A percentile compares a stretch with the other conserved stretches of the same genome.
phyloP scores from a whole-genome alignment of 2,113 vertebrate genomes.

The Sorex fumeus region DNA sequence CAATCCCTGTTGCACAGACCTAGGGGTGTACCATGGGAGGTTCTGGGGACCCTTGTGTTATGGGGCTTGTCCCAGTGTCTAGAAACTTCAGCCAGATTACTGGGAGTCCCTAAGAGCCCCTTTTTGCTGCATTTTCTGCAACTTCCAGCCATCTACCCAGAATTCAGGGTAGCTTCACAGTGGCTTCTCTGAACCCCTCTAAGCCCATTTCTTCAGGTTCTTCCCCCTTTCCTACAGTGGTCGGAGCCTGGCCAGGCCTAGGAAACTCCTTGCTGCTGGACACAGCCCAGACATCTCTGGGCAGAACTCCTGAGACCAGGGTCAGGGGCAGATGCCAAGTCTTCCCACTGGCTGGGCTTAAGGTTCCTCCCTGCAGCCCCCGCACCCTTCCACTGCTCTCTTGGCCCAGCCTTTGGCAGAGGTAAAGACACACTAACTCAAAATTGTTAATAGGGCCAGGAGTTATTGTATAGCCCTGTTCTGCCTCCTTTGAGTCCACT shows the following conservation, averaged over 20 bases:
- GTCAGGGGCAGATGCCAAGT: not conserved
- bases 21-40: too few species aligned
- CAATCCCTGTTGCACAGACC: not conserved
- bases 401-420: not conserved
- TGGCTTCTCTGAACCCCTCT: not conserved
- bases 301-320: not conserved
- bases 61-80: not conserved
- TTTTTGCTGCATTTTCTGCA: not conserved
- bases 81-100: too few species aligned
- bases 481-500: not conserved
- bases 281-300: not conserved
- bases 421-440: not conserved
- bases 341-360: not conserved
- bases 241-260: not conserved
- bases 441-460: not conserved
- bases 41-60: not conserved
- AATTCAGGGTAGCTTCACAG: not conserved
- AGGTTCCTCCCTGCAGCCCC: not conserved
- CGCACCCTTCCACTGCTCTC: accelerated
- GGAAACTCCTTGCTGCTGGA: not conserved
- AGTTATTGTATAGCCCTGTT: not conserved
- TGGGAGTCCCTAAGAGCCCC: too few species aligned
- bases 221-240: not conserved
- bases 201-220: not conserved
- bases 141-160: not conserved